Base-by-base conservation (phyloP, 2,888 invertebrate genomes). In the Mactromeris polynyma region DNA sequence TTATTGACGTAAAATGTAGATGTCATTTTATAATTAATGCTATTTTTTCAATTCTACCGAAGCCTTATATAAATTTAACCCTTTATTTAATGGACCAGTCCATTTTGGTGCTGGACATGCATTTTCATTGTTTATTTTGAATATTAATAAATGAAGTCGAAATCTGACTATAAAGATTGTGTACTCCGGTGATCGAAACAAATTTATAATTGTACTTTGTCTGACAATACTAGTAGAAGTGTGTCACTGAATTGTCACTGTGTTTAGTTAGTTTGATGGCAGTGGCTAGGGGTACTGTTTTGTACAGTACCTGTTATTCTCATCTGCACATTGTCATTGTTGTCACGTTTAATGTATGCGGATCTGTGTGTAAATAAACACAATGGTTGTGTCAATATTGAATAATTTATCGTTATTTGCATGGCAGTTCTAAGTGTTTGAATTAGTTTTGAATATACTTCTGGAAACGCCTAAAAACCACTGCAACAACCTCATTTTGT, bases 91-190 rank as follows among this genome's bases (percentile, higher is more conserved):
- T 73, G 73, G 73, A 73, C 73, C 26, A 33, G 73, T 73, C 73
- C 73, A 73, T 19, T 36, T 73, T 33, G 36, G 73, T 26, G 19
- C 26, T 36, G 36, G 36, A 36, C 58, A 64, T 73, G 73, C 33
- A 33, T 33, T 73, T 17, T 26, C 36, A 36, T 73, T 73, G 36
- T 81, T 81, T n/a, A 81, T 81, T 79, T 33, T 38, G 38, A 36
- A 40, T 36, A 11, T 36, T 38, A 78, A 58, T 58, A n/a, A 26
- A 58, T 26, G n/a, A 58, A 11, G 21, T 58, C n/a, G 58, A n/a
- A n/a, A 58, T 58, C 58, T 26, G 26, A 58, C 58, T 58, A 46
- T 58, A 26, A n/a, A 58, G 9, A 58, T 2, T 26, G n/a, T 26
- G n/a, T 6, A 58, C n/a, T n/a, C 7, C 9, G 3, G 26, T 21